Base-by-base conservation (phyloP, 2,113 vertebrate genomes). In the Xyrauchen texanus region DNA sequence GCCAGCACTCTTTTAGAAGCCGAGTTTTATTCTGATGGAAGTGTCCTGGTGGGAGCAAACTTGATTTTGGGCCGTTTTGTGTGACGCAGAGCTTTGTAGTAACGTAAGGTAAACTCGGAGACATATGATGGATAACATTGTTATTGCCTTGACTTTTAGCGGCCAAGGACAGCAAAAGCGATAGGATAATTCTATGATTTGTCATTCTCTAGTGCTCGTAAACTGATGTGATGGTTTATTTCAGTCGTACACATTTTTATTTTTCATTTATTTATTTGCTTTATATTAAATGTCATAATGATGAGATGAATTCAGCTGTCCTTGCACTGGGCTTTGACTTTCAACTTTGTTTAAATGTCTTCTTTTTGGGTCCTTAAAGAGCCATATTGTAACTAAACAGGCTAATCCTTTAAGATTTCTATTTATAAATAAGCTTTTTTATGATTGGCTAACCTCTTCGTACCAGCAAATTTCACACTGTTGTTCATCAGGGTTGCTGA, bases 81-180 rank as follows among this genome's bases (percentile, higher is more conserved):
- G 21, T 34, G 21, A 34, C 21, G 21, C 21, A 34, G 21, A 34
- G 21, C 21, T 34, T 34, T 34, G 21, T 34, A 34, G 21, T 34
- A 34, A 34, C 21, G 3, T 34, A 34, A 34, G 21, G 21, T 34
- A 34, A 1, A 34, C 21, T 34, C 21, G 21, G 42, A 46, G 68
- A 64, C 11, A 46, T n/a, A n/a, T 66, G 61, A 79, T 79, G 69
- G 53, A 70, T 72, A 64, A 42, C 57, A 16, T 21, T 71, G 8
- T 64, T 72, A 49, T 34, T 70, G 42, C 73, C 55, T 55, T 73
- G 78, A 73, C 78, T 57, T 55, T 65, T 66, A 64, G 5, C 51
- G 46, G 21, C 49, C 62, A 79, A 72, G 69, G 72, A 74, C 72
- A 42, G 16, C 42, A 6, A 73, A 64, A 52, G 46, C 16, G 13